Conservation (phyloP, 92 coral and sea anemone genomes). For the Epizoanthus rinbou region DNA sequence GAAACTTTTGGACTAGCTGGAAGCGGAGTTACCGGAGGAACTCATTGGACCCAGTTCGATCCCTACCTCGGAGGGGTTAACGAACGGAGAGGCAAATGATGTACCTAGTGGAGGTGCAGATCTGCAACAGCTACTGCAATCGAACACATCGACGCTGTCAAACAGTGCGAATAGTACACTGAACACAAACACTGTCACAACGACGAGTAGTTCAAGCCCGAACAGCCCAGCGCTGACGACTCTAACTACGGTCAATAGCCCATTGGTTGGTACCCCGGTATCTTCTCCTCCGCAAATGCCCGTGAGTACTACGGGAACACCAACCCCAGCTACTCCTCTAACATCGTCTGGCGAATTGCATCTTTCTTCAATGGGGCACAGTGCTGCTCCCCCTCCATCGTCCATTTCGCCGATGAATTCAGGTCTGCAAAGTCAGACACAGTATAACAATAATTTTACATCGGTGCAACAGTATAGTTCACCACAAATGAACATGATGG, state of each 20-base stretch:
- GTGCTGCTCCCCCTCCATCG: constrained; percentile 89
- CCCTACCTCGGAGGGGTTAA: constrained; percentile 72
- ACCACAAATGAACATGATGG: constrained; percentile 74
- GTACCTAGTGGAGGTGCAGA: constrained; percentile 75
- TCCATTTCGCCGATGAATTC: constrained; percentile 91
- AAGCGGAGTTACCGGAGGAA: constrained; percentile 95
- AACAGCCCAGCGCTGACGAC: constrained; percentile 93
- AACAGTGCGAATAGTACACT: constrained; percentile 93
- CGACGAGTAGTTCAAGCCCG: constrained; percentile 92
- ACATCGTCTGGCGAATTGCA: constrained; percentile 93
- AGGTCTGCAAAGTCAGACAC: constrained; percentile 73
- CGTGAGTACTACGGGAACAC: constrained; percentile 93
- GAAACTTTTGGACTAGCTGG: constrained; percentile 89
- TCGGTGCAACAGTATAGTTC: constrained; percentile 85
- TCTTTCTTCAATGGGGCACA: constrained; percentile 81
- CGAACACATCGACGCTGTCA: constrained; percentile 94
- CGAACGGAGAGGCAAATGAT: constrained; percentile 96
- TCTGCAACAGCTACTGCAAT: constrained; percentile 98
- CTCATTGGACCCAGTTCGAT: constrained; percentile 80
- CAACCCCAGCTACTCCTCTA: constrained; percentile 96
- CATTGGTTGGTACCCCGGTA: constrained; percentile 81
- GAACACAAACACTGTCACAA: constrained; percentile 81
- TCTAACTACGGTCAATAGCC: constrained; percentile 88
- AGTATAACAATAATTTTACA: constrained; percentile 61
- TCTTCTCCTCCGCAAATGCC: constrained; percentile 98